phyloP scores from a whole-genome alignment of 2,113 vertebrate genomes.

The Oncorhynchus mykiss region DNA sequence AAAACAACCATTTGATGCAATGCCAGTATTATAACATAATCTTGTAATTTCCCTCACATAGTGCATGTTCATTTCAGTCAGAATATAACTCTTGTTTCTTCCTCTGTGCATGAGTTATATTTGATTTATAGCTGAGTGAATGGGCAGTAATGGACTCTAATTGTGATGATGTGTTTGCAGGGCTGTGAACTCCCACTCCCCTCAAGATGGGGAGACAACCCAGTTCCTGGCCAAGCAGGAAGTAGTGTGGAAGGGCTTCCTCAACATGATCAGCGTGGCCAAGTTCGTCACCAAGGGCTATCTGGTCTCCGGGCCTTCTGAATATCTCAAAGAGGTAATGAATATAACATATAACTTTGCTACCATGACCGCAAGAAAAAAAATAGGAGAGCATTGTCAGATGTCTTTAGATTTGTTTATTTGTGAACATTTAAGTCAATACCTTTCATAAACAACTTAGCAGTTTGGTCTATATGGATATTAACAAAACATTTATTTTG shows the following conservation, averaged over 20 bases:
- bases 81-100: background rate
- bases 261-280: slow-evolving; percentile 95
- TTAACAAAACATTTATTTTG: slow-evolving; percentile 16
- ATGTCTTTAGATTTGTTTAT: no score
- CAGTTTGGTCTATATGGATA: no score
- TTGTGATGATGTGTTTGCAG: slow-evolving; percentile 50
- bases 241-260: slow-evolving; percentile 94
- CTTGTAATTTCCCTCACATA: no score
- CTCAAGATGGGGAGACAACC: slow-evolving; percentile 79
- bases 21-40: no score
- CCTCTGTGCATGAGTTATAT: background rate
- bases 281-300: slow-evolving; percentile 97
- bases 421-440: no score
- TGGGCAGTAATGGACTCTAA: background rate
- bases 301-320: slow-evolving; percentile 89
- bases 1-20: no score
- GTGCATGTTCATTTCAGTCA: no score
- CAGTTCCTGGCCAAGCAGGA: slow-evolving; percentile 86
- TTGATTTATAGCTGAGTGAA: background rate
- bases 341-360: background rate
- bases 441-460: no score
- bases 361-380: background rate
- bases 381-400: no score
- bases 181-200: slow-evolving; percentile 68
- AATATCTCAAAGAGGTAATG: slow-evolving; percentile 88